Evolutionary conservation across 2,888 invertebrate genomes (phyloP), one percentile per base, ranked within the genome.

Genomic region (Drosophila dives): DNA sequence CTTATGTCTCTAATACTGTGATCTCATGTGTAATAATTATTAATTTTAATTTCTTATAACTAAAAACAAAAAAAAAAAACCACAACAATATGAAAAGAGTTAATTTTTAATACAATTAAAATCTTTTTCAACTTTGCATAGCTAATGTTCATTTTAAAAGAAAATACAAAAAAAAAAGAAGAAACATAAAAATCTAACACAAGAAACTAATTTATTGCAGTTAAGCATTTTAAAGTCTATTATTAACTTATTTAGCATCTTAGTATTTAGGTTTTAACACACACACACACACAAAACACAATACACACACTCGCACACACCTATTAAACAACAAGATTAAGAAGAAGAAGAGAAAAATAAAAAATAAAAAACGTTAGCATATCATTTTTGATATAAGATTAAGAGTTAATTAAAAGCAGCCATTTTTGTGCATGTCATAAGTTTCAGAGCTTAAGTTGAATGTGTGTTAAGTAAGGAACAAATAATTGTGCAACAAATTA

Each of bases 1-100:
- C 91, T 91, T 92, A 92, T 92, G 92, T 93, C 92, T 93, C 93
- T 93, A 93, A 93, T 93, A 92, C 93, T 93, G 93, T 93, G 93
- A 93, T 93, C 93, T 93, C 93, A 93, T 92, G 91, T 92, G 91
- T 92, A 92, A 92, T 92, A 91, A 91, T 87, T 90, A 89, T 85
- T 90, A 89, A 90, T 89, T 91, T 91, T 87, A 89, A 89, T 84
- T 86, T 86, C 87, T 68, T 84, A 72, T 64, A 86, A 89, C 81
- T 84, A 80, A 84, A 75, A 75, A 66, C 6, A 45, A 38, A 64
- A 64, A 81, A 55, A 65, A 55, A 56, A 70, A 75, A 77, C n/a
- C n/a, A 76, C 23, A 68, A 68, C 67, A 34, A 51, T 26, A 49
- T 38, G 38, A 17, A 33, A 53, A 33, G 34, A 66, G 71, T 80